Percentiles rank a stretch among this genome's conserved stretches.
Evolutionary conservation across 1,140 invertebrate species (phyloP).

Genomic region (Caenorhabditis brenneri): DNA sequence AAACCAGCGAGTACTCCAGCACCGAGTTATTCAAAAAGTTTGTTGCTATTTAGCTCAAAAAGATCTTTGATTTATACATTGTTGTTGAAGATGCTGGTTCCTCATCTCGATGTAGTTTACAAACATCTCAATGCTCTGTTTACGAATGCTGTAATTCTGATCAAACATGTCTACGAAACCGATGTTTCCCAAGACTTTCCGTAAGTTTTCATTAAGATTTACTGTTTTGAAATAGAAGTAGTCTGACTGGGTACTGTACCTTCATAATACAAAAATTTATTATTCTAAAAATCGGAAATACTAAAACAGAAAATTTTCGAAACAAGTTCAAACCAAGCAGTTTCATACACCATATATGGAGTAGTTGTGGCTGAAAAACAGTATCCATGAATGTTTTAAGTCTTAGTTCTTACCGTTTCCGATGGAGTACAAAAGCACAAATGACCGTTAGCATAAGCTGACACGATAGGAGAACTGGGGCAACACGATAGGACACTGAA

Average conservation of each 20-base stretch:
- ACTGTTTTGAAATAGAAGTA: too few relatives aligned
- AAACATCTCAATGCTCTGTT: slow-evolving; percentile 9
- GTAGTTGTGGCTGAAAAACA: too few relatives aligned
- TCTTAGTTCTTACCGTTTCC: too few relatives aligned
- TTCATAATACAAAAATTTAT: too few relatives aligned
- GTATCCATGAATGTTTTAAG: too few relatives aligned
- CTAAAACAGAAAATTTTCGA: too few relatives aligned
- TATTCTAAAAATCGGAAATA: too few relatives aligned
- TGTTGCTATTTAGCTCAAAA: not conserved
- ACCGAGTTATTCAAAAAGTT: slow-evolving; percentile 10
- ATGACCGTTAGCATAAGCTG: not conserved
- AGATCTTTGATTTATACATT: not conserved
- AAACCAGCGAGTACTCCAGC: slow-evolving; percentile 15
- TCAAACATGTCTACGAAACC: not conserved
- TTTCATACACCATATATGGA: too few relatives aligned
- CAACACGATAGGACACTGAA: not conserved
- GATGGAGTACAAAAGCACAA: not conserved
- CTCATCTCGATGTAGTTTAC: not conserved
- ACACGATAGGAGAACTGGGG: not conserved
- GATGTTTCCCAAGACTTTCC: not conserved
- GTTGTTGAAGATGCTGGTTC: not conserved
- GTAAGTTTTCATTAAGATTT: not conserved
- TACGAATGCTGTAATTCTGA: slow-evolving; percentile 26
- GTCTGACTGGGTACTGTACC: too few relatives aligned
- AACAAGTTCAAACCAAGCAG: too few relatives aligned